Conservation (phyloP, 1,140 invertebrate species). For the Aethina tumida region DNA sequence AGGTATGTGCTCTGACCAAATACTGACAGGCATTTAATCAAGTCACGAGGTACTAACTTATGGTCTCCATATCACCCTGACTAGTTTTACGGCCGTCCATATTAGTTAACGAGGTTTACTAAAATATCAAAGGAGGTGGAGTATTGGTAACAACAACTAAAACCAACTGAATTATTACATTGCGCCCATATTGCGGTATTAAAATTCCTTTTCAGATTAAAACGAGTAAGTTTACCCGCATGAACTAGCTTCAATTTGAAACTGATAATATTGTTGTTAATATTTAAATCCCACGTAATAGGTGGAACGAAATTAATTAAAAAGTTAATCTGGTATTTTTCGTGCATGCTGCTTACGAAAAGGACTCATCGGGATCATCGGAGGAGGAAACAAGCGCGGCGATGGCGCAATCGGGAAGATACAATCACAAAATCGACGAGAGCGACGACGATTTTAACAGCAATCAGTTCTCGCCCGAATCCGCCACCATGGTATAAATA, state of each 20-base stretch:
- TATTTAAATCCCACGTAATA: neutral
- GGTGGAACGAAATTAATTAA: no score
- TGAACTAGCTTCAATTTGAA: neutral
- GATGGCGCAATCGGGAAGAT: slow-evolving; percentile 26
- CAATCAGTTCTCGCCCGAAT: slow-evolving; percentile 32
- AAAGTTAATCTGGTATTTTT: slow-evolving; percentile 6
- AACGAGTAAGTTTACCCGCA: neutral
- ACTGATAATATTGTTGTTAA: neutral
- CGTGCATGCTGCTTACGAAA: slow-evolving; percentile 25
- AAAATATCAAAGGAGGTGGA: no score
- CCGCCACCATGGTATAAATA: slow-evolving; percentile 28
- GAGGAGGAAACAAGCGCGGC: slow-evolving; percentile 32
- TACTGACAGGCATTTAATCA: no score
- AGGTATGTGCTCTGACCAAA: no score
- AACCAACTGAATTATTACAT: neutral
- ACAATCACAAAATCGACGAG: slow-evolving; percentile 26
- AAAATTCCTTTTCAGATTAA: neutral
- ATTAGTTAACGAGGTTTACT: no score
- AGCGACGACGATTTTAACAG: slow-evolving; percentile 35
- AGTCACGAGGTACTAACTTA: no score
- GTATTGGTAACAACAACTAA: no score
- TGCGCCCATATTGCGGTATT: neutral
- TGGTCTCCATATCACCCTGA: no score
- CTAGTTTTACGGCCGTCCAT: no score
- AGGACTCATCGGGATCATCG: slow-evolving; percentile 34